Evolutionary conservation across 2,797 vertebrate species (phyloP).

Genomic region (Petrocephalus sullivani): DNA sequence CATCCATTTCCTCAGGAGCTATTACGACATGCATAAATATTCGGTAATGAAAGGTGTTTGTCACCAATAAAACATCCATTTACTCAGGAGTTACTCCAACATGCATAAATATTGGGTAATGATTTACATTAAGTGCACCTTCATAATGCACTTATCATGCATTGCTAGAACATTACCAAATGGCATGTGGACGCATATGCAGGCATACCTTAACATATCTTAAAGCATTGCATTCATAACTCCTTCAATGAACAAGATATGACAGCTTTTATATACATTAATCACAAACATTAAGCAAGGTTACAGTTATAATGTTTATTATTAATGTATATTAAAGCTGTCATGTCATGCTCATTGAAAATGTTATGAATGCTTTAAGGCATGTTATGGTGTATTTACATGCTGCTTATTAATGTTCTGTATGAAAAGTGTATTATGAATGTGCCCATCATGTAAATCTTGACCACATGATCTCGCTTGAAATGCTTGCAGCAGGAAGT

Average conservation of each 20-base stretch:
- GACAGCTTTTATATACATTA: neutral
- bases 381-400: neutral
- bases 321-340: neutral
- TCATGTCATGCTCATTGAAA: too few species aligned
- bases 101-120: neutral
- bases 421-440: neutral
- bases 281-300: neutral
- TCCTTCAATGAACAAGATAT: neutral
- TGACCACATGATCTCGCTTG: neutral
- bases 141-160: neutral
- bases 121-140: neutral
- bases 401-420: neutral
- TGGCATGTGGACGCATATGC: neutral
- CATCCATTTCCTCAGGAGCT: neutral
- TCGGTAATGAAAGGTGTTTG: neutral
- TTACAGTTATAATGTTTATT: neutral
- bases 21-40: neutral
- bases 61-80: neutral
- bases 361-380: neutral
- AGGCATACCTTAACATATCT: neutral
- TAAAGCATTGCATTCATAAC: too few species aligned
- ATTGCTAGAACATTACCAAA: neutral
- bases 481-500: neutral
- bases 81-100: neutral
- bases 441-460: neutral